These are phyloP conservation scores for Malthinus seriepunctatus DNA, from an alignment of 2,888 invertebrate genomes.

Conservation along the genomic window DNA sequence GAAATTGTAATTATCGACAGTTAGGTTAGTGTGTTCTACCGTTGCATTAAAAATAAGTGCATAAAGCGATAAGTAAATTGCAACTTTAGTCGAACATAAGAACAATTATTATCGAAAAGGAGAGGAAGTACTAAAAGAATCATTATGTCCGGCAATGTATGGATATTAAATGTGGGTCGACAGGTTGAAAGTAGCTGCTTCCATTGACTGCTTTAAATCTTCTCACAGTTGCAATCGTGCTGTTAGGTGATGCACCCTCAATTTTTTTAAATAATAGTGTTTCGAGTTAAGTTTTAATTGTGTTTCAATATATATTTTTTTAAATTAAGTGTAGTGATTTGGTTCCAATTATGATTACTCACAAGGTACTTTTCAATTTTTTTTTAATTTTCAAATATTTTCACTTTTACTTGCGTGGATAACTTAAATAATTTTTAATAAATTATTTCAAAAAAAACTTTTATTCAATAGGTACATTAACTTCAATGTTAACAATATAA, in stretches of 20 bases:
- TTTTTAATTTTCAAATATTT: too few species aligned
- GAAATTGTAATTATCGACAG: not conserved
- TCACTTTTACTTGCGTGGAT: too few species aligned
- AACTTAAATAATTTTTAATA: too few species aligned
- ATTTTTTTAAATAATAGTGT: too few species aligned
- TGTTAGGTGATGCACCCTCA: conserved; percentile 28
- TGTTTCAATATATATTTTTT: too few species aligned
- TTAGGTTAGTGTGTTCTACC: not conserved
- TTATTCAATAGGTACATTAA: too few species aligned
- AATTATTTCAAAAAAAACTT: too few species aligned
- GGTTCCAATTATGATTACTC: too few species aligned
- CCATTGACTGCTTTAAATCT: conserved; percentile 33
- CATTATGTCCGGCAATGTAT: conserved; percentile 31
- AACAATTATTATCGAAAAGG: conserved; percentile 31
- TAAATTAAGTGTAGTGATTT: too few species aligned
- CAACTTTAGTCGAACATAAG: not conserved
- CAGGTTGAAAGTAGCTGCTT: conserved; percentile 37
- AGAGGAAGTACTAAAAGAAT: conserved; percentile 22
- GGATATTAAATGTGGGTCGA: conserved; percentile 35
- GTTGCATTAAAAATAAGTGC: not conserved
- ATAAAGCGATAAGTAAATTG: not conserved
- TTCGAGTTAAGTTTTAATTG: too few species aligned
- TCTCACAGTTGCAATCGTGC: conserved; percentile 30
- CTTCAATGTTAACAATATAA: too few species aligned
- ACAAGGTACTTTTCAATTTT: too few species aligned